Evolutionary conservation across 2,113 vertebrate genomes (phyloP).

Genomic region (Trichechus manatus): DNA sequence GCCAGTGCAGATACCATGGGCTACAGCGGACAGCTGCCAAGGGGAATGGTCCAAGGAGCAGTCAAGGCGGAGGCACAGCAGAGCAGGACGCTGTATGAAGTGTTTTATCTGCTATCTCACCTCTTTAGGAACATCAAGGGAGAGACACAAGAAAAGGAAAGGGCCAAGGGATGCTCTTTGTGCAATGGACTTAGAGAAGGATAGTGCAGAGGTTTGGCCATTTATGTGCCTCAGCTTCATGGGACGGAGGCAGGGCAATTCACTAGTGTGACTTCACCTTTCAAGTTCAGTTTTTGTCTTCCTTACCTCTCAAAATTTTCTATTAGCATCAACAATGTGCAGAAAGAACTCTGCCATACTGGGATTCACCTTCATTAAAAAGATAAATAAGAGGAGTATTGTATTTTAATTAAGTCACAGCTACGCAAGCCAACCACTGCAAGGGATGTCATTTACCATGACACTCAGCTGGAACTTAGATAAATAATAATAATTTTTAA

Average conservation of each 20-base stretch:
- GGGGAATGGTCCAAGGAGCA: neutral
- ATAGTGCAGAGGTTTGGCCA: neutral
- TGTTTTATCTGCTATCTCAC: neutral
- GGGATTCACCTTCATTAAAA: neutral
- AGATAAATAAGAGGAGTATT: neutral
- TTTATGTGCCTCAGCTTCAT: neutral
- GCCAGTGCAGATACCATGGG: neutral
- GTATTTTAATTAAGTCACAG: conserved; percentile 59
- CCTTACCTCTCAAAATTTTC: neutral
- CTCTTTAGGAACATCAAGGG: neutral
- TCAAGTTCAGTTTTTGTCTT: neutral
- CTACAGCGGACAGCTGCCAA: accelerated
- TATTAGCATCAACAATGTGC: neutral
- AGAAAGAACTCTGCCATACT: neutral
- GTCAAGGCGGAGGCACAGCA: neutral
- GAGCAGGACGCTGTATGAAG: neutral
- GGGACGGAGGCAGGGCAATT: neutral
- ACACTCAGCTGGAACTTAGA: conserved; percentile 68
- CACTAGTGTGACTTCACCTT: neutral
- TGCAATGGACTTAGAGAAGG: neutral
- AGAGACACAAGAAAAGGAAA: neutral
- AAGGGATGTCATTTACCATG: conserved; percentile 44
- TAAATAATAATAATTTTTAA: conserved; percentile 81
- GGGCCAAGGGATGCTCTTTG: neutral
- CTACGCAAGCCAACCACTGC: neutral